These are phyloP conservation scores for Hypotaenidia okinawae DNA, from an alignment of 2,797 vertebrate species.

Conservation along the genomic window DNA sequence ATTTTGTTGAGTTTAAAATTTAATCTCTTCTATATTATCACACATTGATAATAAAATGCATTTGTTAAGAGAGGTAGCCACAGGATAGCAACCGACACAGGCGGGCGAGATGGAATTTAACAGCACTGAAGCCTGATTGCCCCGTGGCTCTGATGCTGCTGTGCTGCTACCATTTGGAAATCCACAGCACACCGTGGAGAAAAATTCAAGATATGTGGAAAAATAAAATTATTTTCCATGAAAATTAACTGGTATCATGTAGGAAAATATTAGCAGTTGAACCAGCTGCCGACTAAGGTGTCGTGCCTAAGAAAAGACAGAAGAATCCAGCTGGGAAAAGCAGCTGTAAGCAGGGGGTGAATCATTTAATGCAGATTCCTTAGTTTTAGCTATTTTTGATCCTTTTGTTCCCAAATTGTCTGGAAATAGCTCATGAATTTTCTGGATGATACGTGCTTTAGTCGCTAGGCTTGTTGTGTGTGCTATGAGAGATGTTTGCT, in stretches of 20 bases:
- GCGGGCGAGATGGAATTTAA: rapidly evolving
- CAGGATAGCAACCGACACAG: not conserved
- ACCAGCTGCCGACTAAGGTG: not conserved
- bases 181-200: not conserved
- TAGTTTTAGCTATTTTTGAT: not conserved
- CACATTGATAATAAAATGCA: not conserved
- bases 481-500: not conserved
- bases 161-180: rapidly evolving
- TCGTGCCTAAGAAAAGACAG: not conserved
- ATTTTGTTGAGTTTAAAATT: not conserved
- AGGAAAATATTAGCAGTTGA: not conserved
- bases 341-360: not conserved
- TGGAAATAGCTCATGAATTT: not conserved
- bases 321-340: not conserved
- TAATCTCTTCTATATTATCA: not conserved
- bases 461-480: rapidly evolving
- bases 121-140: not conserved
- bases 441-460: not conserved
- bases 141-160: not conserved
- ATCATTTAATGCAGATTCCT: not conserved
- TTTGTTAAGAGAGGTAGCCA: not conserved
- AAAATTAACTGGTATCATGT: not conserved
- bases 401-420: not conserved
- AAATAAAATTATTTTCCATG: not conserved
- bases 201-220: rapidly evolving